Percentiles rank a stretch among this genome's conserved stretches.
Conservation (phyloP, 2,113 vertebrate species). For the Catagonus wagneri region DNA sequence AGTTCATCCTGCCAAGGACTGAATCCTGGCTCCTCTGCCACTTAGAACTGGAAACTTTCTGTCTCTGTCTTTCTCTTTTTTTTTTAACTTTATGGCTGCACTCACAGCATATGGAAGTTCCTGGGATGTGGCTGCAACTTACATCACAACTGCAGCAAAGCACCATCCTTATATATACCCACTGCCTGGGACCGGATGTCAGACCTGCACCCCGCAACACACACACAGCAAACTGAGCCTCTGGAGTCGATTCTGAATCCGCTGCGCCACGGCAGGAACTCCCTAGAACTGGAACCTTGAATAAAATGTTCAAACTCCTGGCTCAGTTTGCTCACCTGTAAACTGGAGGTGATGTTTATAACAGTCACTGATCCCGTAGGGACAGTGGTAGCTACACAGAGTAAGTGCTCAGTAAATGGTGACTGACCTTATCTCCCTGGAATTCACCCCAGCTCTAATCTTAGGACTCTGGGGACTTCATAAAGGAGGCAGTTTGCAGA, state of each 20-base stretch:
- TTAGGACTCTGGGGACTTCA: background rate
- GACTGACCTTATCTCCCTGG: background rate
- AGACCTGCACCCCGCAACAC: too few relatives aligned
- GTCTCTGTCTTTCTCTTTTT: too few relatives aligned
- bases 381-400: fast-evolving
- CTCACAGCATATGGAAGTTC: too few relatives aligned
- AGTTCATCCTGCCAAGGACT: background rate
- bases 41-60: background rate
- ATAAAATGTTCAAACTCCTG: background rate
- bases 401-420: background rate
- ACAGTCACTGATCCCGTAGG: background rate
- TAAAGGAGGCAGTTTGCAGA: background rate
- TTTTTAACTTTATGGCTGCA: too few relatives aligned
- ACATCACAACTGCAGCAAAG: too few relatives aligned
- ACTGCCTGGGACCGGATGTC: too few relatives aligned
- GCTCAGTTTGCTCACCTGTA: background rate
- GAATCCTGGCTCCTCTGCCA: background rate
- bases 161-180: too few relatives aligned
- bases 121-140: too few relatives aligned
- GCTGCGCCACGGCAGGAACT: too few relatives aligned
- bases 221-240: too few relatives aligned
- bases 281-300: background rate
- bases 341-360: background rate
- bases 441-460: background rate
- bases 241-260: too few relatives aligned